Conservation (phyloP, 2,888 invertebrate species). For the Stegophylla sp. region DNA sequence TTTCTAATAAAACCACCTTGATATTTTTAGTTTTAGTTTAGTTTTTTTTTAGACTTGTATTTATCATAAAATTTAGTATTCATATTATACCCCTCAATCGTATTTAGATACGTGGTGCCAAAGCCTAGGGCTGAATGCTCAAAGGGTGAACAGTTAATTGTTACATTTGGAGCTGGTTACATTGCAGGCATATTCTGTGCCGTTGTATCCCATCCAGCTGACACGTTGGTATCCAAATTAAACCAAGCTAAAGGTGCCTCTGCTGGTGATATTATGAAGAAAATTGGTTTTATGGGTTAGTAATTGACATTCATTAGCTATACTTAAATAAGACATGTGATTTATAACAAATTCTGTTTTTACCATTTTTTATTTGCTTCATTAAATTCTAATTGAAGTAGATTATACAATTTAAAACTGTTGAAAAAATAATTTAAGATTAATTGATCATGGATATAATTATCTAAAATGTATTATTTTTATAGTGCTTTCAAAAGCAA, state of each 20-base stretch:
- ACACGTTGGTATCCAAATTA: slow-evolving; percentile 94
- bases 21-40: no score
- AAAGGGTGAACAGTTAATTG: slow-evolving; percentile 91
- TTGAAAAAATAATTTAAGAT: no score
- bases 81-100: not conserved
- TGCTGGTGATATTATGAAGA: slow-evolving; percentile 75
- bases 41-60: no score
- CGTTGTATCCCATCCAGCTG: slow-evolving; percentile 98
- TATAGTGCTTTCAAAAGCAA: no score
- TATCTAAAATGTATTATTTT: no score
- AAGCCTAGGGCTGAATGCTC: slow-evolving; percentile 90
- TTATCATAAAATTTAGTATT: not conserved
- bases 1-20: no score
- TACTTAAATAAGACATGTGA: no score
- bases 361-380: no score
- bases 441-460: no score
- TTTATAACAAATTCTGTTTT: no score
- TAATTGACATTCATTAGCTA: slow-evolving; percentile 48
- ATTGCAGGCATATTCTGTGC: slow-evolving; percentile 99
- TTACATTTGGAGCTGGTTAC: slow-evolving; percentile 91
- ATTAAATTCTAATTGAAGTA: no score
- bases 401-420: no score
- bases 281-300: slow-evolving; percentile 73
- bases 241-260: slow-evolving; percentile 87
- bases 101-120: slow-evolving; percentile 80